Conservation (phyloP, 2,113 vertebrate species). For the Nerophis ophidion region DNA sequence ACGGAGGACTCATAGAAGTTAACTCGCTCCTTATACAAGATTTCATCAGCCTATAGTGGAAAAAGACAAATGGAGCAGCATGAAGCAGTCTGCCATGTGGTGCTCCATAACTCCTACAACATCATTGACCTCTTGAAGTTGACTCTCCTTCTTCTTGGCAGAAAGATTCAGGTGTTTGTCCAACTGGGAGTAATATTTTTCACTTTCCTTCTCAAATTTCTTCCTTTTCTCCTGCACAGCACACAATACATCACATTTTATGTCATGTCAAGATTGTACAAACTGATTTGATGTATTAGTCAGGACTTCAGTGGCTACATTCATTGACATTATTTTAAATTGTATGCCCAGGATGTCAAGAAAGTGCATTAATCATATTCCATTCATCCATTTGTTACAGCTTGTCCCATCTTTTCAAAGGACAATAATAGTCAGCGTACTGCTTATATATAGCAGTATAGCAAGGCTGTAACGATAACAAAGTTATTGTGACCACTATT, state of each 20-base stretch:
- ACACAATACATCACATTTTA: not conserved
- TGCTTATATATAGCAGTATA: too few relatives aligned
- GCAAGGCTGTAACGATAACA: too few relatives aligned
- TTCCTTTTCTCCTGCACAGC: constrained; percentile 85
- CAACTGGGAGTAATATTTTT: constrained; percentile 90
- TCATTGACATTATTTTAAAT: too few relatives aligned
- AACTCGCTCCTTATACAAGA: constrained; percentile 85
- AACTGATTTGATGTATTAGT: too few relatives aligned
- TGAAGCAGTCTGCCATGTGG: not conserved
- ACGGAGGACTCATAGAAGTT: constrained; percentile 93
- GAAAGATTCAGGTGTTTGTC: constrained; percentile 91
- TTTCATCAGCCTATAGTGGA: constrained; percentile 79
- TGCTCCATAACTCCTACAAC: not conserved
- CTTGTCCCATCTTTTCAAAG: too few relatives aligned
- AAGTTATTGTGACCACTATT: too few relatives aligned
- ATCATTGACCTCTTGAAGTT: constrained; percentile 83
- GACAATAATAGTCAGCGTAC: too few relatives aligned
- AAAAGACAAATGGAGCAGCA: not conserved
- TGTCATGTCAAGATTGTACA: not conserved
- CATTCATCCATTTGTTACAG: too few relatives aligned
- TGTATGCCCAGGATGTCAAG: too few relatives aligned
- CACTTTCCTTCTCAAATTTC: constrained; percentile 95
- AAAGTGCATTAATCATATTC: too few relatives aligned
- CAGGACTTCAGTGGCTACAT: too few relatives aligned
- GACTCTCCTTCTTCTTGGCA: constrained; percentile 92